Percentiles rank a stretch among this genome's conserved stretches.
Conservation (phyloP, 30 jellyfish, hydroid and myxozoan genomes). For the Aurelia aurita complex sp. Pacific region DNA sequence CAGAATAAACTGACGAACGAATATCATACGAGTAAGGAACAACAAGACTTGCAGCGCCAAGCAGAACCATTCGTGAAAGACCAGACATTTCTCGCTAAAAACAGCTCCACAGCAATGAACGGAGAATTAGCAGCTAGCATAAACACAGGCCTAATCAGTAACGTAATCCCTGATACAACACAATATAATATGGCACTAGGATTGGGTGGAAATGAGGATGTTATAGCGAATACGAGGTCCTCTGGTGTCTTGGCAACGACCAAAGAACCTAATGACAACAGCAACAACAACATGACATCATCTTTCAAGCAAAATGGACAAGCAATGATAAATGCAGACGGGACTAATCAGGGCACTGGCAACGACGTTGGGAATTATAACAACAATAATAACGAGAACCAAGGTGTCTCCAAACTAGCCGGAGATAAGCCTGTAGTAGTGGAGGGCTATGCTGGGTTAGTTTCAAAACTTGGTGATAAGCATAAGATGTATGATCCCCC, state of each 20-base stretch:
- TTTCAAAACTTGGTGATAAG: conserved; percentile 7
- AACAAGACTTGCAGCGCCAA: background rate
- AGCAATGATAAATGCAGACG: too few species aligned
- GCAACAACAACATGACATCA: too few species aligned
- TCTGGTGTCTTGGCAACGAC: too few species aligned
- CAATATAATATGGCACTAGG: background rate
- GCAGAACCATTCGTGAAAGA: background rate
- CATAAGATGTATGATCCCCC: background rate
- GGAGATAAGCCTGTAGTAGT: conserved; percentile 12
- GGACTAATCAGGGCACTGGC: too few species aligned
- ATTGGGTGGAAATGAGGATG: too few species aligned
- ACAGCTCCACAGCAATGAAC: background rate
- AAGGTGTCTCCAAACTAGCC: background rate
- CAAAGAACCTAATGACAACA: too few species aligned
- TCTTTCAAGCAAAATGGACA: too few species aligned
- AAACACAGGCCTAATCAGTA: background rate
- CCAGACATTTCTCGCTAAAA: background rate
- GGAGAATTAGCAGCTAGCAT: background rate
- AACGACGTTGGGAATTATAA: background rate
- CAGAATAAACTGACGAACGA: background rate
- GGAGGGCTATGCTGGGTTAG: conserved; percentile 22
- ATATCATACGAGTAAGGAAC: background rate
- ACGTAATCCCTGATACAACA: background rate
- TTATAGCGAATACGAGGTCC: too few species aligned
- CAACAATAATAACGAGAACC: background rate